Evolutionary conservation across 2,797 vertebrate species (phyloP), one percentile per base, ranked within the genome.

Genomic region (Takifugu ocellatus): DNA sequence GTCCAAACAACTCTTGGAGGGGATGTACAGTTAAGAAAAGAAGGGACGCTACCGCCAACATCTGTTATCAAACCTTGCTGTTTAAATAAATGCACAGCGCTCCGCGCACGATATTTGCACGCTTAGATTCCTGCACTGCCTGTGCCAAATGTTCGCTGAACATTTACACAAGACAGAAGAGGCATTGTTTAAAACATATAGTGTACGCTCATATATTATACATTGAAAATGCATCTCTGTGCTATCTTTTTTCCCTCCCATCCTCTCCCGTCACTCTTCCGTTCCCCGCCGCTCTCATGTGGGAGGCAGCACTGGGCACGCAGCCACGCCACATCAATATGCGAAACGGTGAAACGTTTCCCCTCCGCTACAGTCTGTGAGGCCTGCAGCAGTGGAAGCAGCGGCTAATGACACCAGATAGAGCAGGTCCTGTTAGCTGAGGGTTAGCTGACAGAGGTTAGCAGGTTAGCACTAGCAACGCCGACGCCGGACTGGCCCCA

Each of bases 321-420:
- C 52, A 81, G 90, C 90, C 90, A 91, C 79, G 83, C 78, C 81
- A 84, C 89, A 92, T 89, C 86, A 88, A 88, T 90, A 89, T 87
- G 84, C 80, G 65, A 64, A 64, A 62, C 71, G 73, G 77, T 82
- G 78, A 89, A 87, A 89, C 49, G 68, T 75, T 88, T 84, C 75
- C 75, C 70, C 81, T 68, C 56, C 56, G 66, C 59, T 63, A 63
- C 70, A 77, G 36, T 63, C 29, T 42, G 54, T 3, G 47, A 66
- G 56, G 76, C 77, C 83, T 57, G 67, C 61, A 78, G 77, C 74
- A 57, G 51, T 62, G 65, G 67, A 66, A 72, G 59, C 49, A 7
- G 65, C 29, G 68, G 81, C 68, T 75, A 69, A 78, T 81, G 79
- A 80, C 81, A 82, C 63, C 58, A 47, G 78, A 86, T 84, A 83